Conservation (phyloP, 2,888 invertebrate species). For the Crioceris asparagi region DNA sequence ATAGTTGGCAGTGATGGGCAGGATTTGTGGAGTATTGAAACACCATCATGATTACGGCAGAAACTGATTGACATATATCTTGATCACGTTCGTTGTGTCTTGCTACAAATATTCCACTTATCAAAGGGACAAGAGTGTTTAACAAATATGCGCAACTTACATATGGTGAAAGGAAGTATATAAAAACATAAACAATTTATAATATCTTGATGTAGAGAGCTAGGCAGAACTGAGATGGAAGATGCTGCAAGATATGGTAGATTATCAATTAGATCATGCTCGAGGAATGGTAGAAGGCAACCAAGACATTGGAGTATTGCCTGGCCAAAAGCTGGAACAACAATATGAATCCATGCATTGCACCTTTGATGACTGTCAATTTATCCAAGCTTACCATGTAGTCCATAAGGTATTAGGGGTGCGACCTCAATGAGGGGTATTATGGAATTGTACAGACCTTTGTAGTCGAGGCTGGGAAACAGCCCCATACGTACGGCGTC, state of each 20-base stretch:
- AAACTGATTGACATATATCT: constrained; percentile 75
- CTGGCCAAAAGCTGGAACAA: constrained; percentile 80
- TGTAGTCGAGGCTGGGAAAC: constrained; percentile 95
- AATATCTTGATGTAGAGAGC: constrained; percentile 84
- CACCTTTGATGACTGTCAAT: not conserved
- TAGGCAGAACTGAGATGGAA: constrained; percentile 85
- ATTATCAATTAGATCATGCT: constrained; percentile 91
- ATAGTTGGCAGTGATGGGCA: constrained; percentile 90
- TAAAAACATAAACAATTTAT: constrained; percentile 91
- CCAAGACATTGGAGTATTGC: constrained; percentile 88
- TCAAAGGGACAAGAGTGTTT: not conserved
- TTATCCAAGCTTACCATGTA: constrained; percentile 51
- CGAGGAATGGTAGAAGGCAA: constrained; percentile 90
- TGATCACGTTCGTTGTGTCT: constrained; percentile 56
- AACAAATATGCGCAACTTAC: constrained; percentile 47
- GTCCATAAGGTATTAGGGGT: constrained; percentile 79
- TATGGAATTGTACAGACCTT: constrained; percentile 87
- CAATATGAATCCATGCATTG: not conserved
- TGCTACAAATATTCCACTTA: constrained; percentile 17
- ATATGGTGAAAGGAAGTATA: constrained; percentile 90
- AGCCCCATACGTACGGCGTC: constrained; percentile 80
- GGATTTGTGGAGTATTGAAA: constrained; percentile 92
- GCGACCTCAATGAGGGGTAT: constrained; percentile 88
- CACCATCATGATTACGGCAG: constrained; percentile 94
- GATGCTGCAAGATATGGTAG: constrained; percentile 91